Base-by-base conservation (phyloP, 2,797 vertebrate genomes). In the Brotula barbata region DNA sequence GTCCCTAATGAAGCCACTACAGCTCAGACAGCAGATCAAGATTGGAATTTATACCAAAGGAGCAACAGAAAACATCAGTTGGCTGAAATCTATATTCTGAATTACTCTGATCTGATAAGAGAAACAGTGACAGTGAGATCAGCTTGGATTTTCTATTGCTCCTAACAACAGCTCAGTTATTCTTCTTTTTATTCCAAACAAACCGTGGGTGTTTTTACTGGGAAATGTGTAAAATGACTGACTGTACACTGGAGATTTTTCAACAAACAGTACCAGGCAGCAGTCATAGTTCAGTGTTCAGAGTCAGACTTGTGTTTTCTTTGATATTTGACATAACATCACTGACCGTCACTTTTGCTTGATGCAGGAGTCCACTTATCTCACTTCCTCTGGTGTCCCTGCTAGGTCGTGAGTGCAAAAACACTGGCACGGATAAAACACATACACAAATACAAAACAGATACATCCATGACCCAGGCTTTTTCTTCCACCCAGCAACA, bases 401-500 rank as follows among this genome's bases (percentile, higher is more conserved):
- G 15, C 13, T 1, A 4, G 14, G 36, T 3, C 15, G 36, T 3
- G 13, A 10, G 16, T 19, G 6, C 19, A 16, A 25, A 28, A 23
- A 14, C 36, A n/a, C 21, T 1, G 5, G 45, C 25, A 34, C 12
- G 36, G 12, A 34, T 21, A 14, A 41, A 45, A 14, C 34, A 14
- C 16, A 40, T 40, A 62, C 19, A 62, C 49, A 62, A 41, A 54
- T 11, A 6, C 9, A 10, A 33, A 33, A 33, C 42, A 73, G 25
- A 70, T 62, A 73, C 22, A 63, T 17, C n/a, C 34, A 25, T 44
- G 47, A 58, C 25, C 33, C 62, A 48, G 8, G 64, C 65, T 33
- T 71, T 75, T 68, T 80, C 73, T 80, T 80, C 74, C 36, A 36
- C 64, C 15, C 40, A 44, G 67, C 75, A 80, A 82, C 25, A 8